A percentile compares a stretch with the other conserved stretches of the same genome.
Conservation (phyloP, 2,113 vertebrate species). For the Neotragus moschatus region DNA sequence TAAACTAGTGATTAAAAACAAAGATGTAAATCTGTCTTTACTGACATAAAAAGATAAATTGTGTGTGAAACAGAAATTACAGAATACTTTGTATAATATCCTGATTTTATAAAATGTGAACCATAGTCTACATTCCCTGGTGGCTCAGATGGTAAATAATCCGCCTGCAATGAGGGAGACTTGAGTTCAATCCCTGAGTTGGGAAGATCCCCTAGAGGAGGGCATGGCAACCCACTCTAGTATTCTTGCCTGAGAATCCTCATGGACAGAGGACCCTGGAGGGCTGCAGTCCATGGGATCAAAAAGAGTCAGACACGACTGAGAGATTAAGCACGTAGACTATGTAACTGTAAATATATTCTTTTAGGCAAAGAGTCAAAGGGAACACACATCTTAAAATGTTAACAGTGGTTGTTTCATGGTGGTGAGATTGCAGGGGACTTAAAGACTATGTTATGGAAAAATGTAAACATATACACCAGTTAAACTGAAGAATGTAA, state of each 20-base stretch:
- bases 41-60: background rate
- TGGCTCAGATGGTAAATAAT: background rate
- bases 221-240: background rate
- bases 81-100: background rate
- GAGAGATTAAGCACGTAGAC: background rate
- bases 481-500: background rate
- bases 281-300: background rate
- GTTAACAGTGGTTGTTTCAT: background rate
- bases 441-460: background rate
- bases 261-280: background rate
- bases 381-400: background rate
- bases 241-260: background rate
- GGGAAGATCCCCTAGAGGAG: background rate
- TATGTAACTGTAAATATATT: background rate
- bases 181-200: background rate
- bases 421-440: background rate
- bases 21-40: background rate
- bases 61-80: background rate
- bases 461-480: background rate
- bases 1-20: background rate
- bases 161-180: background rate
- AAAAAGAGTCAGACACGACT: background rate
- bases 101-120: background rate
- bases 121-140: background rate
- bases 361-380: background rate